A percentile compares a stretch with the other conserved stretches of the same genome.
phyloP scores from a whole-genome alignment of 2,113 vertebrate species.

The Myiopsitta monachus region DNA sequence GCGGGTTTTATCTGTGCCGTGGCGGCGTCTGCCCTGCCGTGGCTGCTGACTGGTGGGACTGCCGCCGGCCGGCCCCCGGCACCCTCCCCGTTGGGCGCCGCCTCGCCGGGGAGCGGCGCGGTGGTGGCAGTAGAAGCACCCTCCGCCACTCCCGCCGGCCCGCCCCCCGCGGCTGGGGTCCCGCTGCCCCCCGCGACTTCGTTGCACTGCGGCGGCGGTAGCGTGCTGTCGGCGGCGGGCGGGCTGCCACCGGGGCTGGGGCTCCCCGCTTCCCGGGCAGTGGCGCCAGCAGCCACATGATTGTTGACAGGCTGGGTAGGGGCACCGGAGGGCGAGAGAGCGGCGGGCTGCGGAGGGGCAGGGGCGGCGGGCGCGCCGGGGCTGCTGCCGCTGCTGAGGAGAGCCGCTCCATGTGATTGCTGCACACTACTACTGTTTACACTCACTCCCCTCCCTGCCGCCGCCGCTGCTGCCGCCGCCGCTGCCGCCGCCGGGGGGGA shows the following conservation, averaged over 20 bases:
- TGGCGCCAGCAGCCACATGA: not conserved
- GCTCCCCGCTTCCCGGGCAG: not conserved
- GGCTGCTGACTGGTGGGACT: conserved; percentile 53
- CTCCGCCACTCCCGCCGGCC: conserved; percentile 66
- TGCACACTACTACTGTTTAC: conserved; percentile 69
- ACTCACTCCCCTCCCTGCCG: conserved; percentile 63
- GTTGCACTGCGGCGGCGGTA: not conserved
- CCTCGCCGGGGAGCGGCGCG: conserved; percentile 73
- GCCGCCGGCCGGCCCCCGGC: conserved; percentile 46
- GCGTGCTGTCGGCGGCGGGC: not conserved
- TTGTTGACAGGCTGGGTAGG: conserved; percentile 63
- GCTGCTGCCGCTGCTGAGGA: conserved; percentile 59
- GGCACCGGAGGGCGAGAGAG: conserved; percentile 63
- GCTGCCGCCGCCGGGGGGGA: conserved; percentile 42
- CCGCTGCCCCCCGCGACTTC: not conserved
- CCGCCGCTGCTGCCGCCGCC: conserved; percentile 46
- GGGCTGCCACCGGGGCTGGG: not conserved
- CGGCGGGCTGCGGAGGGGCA: conserved; percentile 64
- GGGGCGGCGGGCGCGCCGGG: conserved; percentile 50
- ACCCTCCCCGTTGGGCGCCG: conserved; percentile 79
- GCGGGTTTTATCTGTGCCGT: not conserved
- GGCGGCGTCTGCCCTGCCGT: conserved; percentile 43
- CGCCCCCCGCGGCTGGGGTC: conserved; percentile 50
- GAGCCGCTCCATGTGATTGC: conserved; percentile 75
- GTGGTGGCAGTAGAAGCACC: conserved; percentile 58